Evolutionary conservation across 2,797 vertebrate species (phyloP).

Genomic region (Varecia variegata): DNA sequence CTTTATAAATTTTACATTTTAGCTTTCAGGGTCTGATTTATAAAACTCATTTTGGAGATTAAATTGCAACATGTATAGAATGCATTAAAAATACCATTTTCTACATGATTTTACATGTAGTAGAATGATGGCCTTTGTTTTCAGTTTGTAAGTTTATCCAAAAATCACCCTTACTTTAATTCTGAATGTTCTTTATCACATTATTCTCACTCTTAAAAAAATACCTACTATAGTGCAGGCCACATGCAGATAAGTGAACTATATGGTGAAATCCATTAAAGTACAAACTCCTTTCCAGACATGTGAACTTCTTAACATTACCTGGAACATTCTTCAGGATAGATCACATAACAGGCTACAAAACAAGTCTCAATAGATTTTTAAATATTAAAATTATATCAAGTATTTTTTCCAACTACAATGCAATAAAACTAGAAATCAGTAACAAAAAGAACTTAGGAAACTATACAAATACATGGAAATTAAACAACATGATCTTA

Average conservation of each 20-base stretch:
- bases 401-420: neutral
- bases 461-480: neutral
- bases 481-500: neutral
- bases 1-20: neutral
- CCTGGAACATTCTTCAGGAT: neutral
- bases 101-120: neutral
- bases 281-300: neutral
- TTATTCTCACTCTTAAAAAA: neutral
- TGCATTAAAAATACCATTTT: neutral
- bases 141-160: neutral
- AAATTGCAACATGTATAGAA: neutral
- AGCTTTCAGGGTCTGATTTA: neutral
- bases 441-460: neutral
- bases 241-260: neutral
- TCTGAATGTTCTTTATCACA: neutral
- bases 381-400: neutral
- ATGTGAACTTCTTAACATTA: neutral
- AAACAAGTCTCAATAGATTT: neutral
- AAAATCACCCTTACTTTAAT: neutral
- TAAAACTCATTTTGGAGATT: neutral
- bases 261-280: neutral
- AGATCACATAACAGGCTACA: neutral
- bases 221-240: neutral
- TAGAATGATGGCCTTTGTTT: neutral
- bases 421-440: neutral